Conservation (phyloP, 2,797 vertebrate genomes). For the Halcyon badia region DNA sequence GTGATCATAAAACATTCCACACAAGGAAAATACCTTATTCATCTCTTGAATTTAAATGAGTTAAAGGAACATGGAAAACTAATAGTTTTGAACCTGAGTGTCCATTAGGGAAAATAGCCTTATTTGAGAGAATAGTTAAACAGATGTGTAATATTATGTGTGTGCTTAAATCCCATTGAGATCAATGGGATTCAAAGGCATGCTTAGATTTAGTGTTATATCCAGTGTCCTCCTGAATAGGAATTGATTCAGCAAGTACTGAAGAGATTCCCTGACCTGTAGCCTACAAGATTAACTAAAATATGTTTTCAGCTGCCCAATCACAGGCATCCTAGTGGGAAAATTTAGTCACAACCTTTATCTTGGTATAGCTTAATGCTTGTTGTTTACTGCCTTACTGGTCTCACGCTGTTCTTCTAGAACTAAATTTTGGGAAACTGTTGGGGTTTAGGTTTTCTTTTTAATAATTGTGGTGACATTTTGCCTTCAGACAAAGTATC, state of each 20-base stretch:
- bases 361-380: not conserved
- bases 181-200: not conserved
- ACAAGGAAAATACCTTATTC: constrained; percentile 40
- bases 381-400: not conserved
- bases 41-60: not conserved
- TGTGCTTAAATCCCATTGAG: constrained; percentile 16
- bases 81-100: not conserved
- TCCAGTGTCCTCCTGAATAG: constrained; percentile 10
- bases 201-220: constrained; percentile 24
- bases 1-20: constrained; percentile 15
- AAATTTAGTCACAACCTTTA: constrained; percentile 15
- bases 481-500: not conserved
- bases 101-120: not conserved
- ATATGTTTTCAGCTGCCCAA: not conserved
- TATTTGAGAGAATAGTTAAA: constrained; percentile 22
- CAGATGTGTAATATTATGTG: constrained; percentile 24
- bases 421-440: not conserved
- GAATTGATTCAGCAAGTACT: constrained; percentile 10
- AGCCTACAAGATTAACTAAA: constrained; percentile 27
- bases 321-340: not conserved
- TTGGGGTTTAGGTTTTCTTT: not conserved
- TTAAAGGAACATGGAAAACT: not conserved
- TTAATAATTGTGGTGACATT: not conserved
- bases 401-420: not conserved
- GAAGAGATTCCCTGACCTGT: constrained; percentile 14